These are phyloP conservation scores for Oscheius myriophilus DNA, from an alignment of 2,888 invertebrate genomes.

Conservation along the genomic window DNA sequence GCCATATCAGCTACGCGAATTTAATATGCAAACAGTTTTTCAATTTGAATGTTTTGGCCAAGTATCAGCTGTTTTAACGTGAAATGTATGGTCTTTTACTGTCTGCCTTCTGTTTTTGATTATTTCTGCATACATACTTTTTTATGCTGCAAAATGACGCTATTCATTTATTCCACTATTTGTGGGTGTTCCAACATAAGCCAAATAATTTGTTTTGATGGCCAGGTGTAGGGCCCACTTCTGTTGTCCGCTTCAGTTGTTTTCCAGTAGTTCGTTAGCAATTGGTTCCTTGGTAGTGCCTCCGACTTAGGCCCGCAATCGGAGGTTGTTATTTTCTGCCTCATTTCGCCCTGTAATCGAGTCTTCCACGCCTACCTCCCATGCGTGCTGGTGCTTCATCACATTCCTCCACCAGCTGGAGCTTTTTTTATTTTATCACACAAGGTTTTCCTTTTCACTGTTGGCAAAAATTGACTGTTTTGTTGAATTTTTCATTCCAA, in stretches of 20 bases:
- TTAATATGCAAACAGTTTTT: conserved; percentile 24
- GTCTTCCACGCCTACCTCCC: conserved; percentile 25
- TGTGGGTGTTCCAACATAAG: too few relatives aligned
- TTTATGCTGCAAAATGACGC: background rate
- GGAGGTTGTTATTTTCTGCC: conserved; percentile 22
- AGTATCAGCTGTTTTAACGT: too few relatives aligned
- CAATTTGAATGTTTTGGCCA: too few relatives aligned
- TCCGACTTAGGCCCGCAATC: too few relatives aligned
- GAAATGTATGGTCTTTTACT: too few relatives aligned
- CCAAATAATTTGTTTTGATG: too few relatives aligned
- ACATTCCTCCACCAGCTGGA: background rate
- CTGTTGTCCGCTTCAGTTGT: too few relatives aligned
- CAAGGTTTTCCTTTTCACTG: background rate
- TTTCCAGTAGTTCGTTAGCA: too few relatives aligned
- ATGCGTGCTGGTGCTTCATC: conserved; percentile 15
- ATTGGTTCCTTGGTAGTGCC: too few relatives aligned
- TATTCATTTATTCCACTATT: background rate
- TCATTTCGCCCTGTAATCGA: conserved; percentile 27
- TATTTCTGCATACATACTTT: background rate
- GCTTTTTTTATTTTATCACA: conserved; percentile 3
- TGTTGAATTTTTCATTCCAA: too few relatives aligned
- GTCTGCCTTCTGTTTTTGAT: background rate
- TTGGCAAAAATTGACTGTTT: too few relatives aligned
- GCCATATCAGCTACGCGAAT: conserved; percentile 25
- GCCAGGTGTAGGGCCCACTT: too few relatives aligned